phyloP scores from a whole-genome alignment of 2,113 vertebrate species.

The Megaleporinus macrocephalus region DNA sequence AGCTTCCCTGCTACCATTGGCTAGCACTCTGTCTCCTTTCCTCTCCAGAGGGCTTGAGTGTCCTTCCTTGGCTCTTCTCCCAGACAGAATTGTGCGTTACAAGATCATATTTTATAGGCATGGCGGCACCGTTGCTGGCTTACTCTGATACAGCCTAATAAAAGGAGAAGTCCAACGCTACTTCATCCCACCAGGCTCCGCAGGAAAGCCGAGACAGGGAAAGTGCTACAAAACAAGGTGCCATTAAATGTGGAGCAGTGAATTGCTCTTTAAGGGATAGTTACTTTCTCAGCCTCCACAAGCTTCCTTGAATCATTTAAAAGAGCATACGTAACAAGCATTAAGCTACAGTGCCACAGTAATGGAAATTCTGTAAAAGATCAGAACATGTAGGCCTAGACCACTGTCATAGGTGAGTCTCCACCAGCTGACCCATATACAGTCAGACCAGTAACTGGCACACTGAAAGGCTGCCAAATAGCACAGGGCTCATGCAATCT shows the following conservation, averaged over 20 bases:
- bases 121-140: slow-evolving; percentile 48
- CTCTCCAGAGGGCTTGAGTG: slow-evolving; percentile 35
- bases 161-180: slow-evolving; percentile 25
- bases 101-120: slow-evolving; percentile 41
- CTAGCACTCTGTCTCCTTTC: slow-evolving; percentile 39
- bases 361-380: slow-evolving; percentile 10
- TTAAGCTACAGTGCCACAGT: slow-evolving; percentile 3
- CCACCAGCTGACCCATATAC: background rate
- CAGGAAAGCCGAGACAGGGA: slow-evolving; percentile 62
- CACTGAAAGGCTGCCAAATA: slow-evolving; percentile 8
- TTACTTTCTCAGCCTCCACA: slow-evolving; percentile 5
- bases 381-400: slow-evolving; percentile 5
- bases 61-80: slow-evolving; percentile 38
- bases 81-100: slow-evolving; percentile 29
- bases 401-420: background rate
- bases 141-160: slow-evolving; percentile 51
- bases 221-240: slow-evolving; percentile 57
- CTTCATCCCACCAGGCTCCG: slow-evolving; percentile 65
- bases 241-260: slow-evolving; percentile 39
- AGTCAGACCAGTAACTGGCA: background rate
- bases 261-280: slow-evolving; percentile 26
- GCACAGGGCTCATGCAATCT: slow-evolving; percentile 2
- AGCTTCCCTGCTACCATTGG: slow-evolving; percentile 31
- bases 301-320: slow-evolving; percentile 18
- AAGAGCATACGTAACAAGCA: slow-evolving; percentile 10